A percentile compares a stretch with the other conserved stretches of the same genome.
Conservation (phyloP, 1,140 invertebrate genomes). For the Diachasmimorpha longicaudata region DNA sequence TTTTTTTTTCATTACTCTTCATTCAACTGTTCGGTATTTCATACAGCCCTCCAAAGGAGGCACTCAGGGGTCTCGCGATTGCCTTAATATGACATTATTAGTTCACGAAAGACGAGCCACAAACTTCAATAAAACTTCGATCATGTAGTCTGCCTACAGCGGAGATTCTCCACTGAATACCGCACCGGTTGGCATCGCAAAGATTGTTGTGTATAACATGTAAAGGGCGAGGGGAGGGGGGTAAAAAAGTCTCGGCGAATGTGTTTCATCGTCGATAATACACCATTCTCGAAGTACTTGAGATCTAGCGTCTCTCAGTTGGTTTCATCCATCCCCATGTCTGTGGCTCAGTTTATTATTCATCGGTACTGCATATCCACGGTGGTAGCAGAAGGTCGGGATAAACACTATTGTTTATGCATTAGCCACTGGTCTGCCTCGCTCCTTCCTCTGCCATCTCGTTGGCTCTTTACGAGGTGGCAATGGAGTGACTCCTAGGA, state of each 20-base stretch:
- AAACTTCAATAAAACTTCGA: constrained; percentile 11
- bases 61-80: not conserved
- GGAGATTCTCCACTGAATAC: not conserved
- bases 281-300: not conserved
- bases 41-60: not conserved
- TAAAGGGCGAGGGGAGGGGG: no score
- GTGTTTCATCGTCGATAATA: not conserved
- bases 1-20: not conserved
- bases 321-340: not conserved
- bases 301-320: not conserved
- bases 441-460: not conserved
- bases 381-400: not conserved
- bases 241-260: not conserved
- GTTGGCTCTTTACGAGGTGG: not conserved
- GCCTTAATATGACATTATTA: constrained; percentile 11
- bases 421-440: not conserved
- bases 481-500: not conserved
- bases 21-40: not conserved
- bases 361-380: not conserved
- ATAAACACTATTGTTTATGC: not conserved
- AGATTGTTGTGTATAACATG: not conserved
- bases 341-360: constrained; percentile 5
- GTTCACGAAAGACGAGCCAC: not conserved
- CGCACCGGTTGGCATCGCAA: not conserved
- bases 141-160: not conserved